Evolutionary conservation across 2,888 invertebrate genomes (phyloP), one percentile per base, ranked within the genome.

Genomic region (Melangyna quadrimaculata): DNA sequence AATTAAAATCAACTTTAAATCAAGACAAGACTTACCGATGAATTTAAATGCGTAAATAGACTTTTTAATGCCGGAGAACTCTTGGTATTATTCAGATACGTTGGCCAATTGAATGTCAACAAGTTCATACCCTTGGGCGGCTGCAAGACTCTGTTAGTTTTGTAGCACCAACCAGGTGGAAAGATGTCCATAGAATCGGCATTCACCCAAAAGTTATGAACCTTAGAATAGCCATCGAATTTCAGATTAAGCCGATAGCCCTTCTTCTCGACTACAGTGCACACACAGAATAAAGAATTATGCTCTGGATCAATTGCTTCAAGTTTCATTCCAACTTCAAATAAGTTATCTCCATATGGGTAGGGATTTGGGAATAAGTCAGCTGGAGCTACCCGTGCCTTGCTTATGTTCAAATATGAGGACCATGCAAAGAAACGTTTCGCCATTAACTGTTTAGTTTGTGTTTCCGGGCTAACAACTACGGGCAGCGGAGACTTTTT

Each of bases 291-390:
- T 80, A 97, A 93, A 0, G 97, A 95, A 75, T 97, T 98, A 91
- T 98, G 97, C 89, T 96, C 95, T 0, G 98, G 98, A 93, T 99
- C 98, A 55, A 98, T 96, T 3, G 97, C 98, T 93, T 98, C 98
- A 88, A 98, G 91, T 89, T 97, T 96, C 97, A 98, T 97, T 3
- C 97, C 97, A 48, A 96, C 94, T 90, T 95, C 95, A 89, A 97
- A 97, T 32, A 94, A 94, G 92, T 97, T 97, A 87, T 95, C 94
- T 6, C 93, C 94, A 63, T 90, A 90, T 0, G 97, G 97, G 89
- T 96, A 96, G 0, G 96, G 94, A 90, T 96, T 95, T 88, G 95
- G 94, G 90, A 97, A 97, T 22, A 98, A 92, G 90, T 96, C 90
- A 51, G 91, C 95, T 2, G 98, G 97, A 75, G 97, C 98, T 45